Evolutionary conservation across 2,888 invertebrate genomes (phyloP), one percentile per base, ranked within the genome.

Genomic region (Ethmia dodecea): DNA sequence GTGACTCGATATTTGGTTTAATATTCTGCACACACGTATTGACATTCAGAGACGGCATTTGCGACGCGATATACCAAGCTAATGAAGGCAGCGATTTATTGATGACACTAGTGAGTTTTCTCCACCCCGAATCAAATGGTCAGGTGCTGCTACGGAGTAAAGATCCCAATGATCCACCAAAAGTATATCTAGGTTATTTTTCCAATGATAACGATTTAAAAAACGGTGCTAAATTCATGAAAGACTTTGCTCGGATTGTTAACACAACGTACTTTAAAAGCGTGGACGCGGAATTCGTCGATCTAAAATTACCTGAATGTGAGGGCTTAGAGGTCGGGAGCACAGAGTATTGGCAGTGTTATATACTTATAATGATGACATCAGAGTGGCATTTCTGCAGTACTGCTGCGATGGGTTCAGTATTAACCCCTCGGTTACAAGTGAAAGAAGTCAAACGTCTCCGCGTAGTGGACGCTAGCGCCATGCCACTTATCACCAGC

Each of bases 331-430:
- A 52, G 36, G 1, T 55, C 54, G 12, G 81, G 79, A 3, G 71
- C 72, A 49, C 69, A 86, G 64, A 75, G 6, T 26, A 26, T 26
- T 26, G 11, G 10, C 11, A 61, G 33, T 91, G 91, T 48, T 52
- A 49, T 9, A 60, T 78, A 2, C 53, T 31, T 22, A 55, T 60
- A 13, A 54, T 64, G 44, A 77, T 65, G 9, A 69, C 61, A 49
- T 60, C 81, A 0, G 79, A 79, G 9, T 81, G 78, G 78, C 83
- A 26, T 11, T 9, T 11, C n/a, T n/a, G n/a, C 6, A 11, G 26
- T 5, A 26, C 26, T 4, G 10, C 11, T 4, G 26, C 26, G 1
- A 26, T 26, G 26, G 26, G 26, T 3, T 26, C 26, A 3, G 26
- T 26, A 11, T 5, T 26, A 10, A 11, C n/a, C 26, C 6, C 26